A percentile compares a stretch with the other conserved stretches of the same genome.
These are phyloP conservation scores for Poicephalus gulielmi DNA, from an alignment of 2,113 vertebrate genomes.

Conservation along the genomic window DNA sequence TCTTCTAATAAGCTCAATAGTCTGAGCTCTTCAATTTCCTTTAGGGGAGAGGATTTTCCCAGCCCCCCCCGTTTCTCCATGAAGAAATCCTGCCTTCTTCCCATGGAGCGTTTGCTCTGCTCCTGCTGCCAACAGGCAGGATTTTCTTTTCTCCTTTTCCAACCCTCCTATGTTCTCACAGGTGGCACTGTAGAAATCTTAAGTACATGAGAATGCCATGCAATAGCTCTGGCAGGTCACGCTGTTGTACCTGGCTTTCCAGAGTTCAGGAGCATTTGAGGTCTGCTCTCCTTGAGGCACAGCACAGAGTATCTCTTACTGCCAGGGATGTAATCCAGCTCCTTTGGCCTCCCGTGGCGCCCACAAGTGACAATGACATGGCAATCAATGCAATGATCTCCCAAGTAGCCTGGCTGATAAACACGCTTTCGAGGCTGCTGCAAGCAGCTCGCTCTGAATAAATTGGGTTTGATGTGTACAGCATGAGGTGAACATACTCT, in stretches of 20 bases:
- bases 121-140: neutral
- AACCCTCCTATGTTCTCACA: neutral
- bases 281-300: rapidly evolving
- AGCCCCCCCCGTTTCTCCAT: neutral
- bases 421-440: neutral
- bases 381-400: constrained; percentile 57
- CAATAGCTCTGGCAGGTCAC: neutral
- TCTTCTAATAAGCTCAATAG: neutral
- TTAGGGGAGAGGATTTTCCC: neutral
- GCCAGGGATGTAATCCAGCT: neutral
- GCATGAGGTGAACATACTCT: neutral
- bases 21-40: neutral
- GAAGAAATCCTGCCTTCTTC: neutral
- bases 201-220: neutral
- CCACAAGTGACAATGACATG: constrained; percentile 45
- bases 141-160: neutral
- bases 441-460: neutral
- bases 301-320: neutral
- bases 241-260: rapidly evolving
- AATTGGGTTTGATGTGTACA: constrained; percentile 11
- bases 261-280: neutral
- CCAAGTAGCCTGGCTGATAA: constrained; percentile 31
- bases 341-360: neutral
- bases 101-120: neutral
- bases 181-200: neutral